phyloP scores from a whole-genome alignment of 2,888 invertebrate species.

The Autographa gamma region DNA sequence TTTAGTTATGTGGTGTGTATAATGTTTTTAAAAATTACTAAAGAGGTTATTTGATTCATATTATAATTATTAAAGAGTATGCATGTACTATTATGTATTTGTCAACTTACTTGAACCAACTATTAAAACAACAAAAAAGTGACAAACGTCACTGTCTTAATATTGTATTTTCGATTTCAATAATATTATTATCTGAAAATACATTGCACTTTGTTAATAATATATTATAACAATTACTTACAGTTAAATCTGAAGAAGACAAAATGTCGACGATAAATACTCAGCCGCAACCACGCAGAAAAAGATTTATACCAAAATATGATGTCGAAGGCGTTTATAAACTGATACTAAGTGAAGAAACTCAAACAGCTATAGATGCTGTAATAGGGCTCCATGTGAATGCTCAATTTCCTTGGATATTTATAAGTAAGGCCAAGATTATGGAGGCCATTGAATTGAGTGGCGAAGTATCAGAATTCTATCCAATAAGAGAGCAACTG shows the following conservation, averaged over 20 bases:
- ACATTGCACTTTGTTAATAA: neutral
- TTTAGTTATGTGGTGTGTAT: too few relatives aligned
- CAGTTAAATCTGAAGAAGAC: constrained; percentile 64
- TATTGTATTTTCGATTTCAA: neutral
- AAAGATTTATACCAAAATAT: constrained; percentile 84
- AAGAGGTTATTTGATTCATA: neutral
- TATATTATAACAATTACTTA: constrained; percentile 43
- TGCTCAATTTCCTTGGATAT: constrained; percentile 93
- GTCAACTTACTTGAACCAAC: neutral
- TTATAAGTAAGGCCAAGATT: constrained; percentile 89
- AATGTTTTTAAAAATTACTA: too few relatives aligned
- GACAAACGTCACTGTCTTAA: neutral
- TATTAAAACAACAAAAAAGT: neutral
- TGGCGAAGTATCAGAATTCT: constrained; percentile 85
- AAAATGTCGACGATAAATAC: constrained; percentile 61
- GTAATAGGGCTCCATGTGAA: constrained; percentile 92
- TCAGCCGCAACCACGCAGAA: constrained; percentile 75
- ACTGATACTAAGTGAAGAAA: constrained; percentile 86
- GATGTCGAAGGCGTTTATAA: constrained; percentile 88
- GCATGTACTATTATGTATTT: neutral
- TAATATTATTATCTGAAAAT: neutral
- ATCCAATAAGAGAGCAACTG: constrained; percentile 75
- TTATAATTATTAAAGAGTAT: neutral
- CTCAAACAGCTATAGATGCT: constrained; percentile 90
- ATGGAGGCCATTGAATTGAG: constrained; percentile 90